A percentile compares a stretch with the other conserved stretches of the same genome.
Conservation (phyloP, 2,888 invertebrate genomes). For the Apomyelois bistriatella region DNA sequence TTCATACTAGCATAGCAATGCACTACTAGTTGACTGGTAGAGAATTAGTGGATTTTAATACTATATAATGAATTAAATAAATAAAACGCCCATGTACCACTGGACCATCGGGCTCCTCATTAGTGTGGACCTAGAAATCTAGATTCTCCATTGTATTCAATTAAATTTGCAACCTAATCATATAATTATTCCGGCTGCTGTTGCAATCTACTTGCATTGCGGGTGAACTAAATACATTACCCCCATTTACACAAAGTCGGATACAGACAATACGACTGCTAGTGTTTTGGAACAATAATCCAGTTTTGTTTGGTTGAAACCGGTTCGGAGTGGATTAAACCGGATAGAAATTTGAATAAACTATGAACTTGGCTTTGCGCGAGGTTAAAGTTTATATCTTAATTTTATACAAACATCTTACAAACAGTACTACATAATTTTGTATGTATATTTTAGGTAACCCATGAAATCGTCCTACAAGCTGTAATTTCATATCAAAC, state of each 20-base stretch:
- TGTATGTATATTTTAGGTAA: no score
- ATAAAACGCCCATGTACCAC: no score
- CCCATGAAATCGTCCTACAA: no score
- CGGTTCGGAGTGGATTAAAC: neutral
- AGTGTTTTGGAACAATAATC: neutral
- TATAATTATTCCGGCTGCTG: neutral
- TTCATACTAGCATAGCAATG: no score
- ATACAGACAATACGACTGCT: neutral
- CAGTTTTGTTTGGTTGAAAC: neutral
- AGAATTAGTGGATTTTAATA: no score
- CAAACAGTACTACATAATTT: no score
- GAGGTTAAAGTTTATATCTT: neutral
- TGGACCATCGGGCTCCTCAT: neutral
- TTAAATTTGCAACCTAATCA: neutral
- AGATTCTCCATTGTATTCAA: neutral
- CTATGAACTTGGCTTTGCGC: neutral
- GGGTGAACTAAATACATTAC: neutral
- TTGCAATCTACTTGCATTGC: neutral
- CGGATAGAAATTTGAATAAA: neutral
- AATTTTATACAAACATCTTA: no score
- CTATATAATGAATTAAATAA: no score
- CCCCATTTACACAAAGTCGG: neutral
- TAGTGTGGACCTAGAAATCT: neutral
- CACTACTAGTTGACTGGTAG: no score
- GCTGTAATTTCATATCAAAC: no score